Base-by-base conservation (phyloP, 1,140 invertebrate species). In the Doryteuthis pealeii region DNA sequence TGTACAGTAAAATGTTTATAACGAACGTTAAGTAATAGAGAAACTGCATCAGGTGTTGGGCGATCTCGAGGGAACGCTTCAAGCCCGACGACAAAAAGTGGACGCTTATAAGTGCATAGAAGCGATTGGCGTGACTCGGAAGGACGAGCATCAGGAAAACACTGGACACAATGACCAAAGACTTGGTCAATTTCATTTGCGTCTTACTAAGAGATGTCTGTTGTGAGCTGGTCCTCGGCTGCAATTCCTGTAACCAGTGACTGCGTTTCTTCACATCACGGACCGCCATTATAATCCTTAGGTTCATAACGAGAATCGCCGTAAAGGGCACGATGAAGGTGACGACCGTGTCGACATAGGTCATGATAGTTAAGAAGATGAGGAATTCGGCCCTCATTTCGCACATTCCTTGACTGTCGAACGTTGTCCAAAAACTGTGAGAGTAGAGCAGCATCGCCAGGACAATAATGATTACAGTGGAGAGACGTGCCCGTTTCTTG, bases 1-100 rank as follows among this genome's bases (percentile, higher is more conserved):
- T 75, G 86, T 95, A 95, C n/a, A 96, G 89, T n/a, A 93, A 89
- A 86, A 96, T 95, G 89, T 95, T 95, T 66, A 95, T 93, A 70
- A 93, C 93, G 82, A 95, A 95, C 85, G 95, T 95, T 15, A 92
- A 92, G 81, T 94, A 91, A 87, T 94, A 95, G 12, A 84, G 73
- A 58, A 83, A 78, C 71, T 83, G 82, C 40, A 79, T 82, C 28
- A 83, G 73, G 32, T 81, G 80, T 78, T 84, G 83, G 15, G 79
- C 76, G 35, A 80, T 72, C 26, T 73, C 65, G 70, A 79, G 76
- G 2, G 72, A 26, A 15, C 69, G 35, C 18, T 73, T 49, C 18
- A 67, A 65, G 40, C 72, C 35, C 43, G 77, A 32, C 15, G 77
- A 65, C 43, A 71, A 69, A 72, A 77, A 35, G 35, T n/a, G 28